phyloP scores from a whole-genome alignment of 2,888 invertebrate species.

The Ceratothoa steindachneri region DNA sequence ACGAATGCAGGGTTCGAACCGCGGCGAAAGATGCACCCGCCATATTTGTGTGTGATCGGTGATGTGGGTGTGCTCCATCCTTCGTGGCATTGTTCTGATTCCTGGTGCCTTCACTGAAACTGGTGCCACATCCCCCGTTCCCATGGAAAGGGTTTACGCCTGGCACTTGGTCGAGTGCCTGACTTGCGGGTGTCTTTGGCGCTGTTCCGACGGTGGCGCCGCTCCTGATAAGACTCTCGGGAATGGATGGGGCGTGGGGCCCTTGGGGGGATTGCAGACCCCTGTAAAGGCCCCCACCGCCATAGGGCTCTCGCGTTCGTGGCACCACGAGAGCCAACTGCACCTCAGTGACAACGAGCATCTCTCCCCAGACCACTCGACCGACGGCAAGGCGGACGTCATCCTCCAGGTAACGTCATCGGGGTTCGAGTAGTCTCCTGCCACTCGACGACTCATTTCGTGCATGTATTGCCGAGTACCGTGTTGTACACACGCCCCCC shows the following conservation, averaged over 20 bases:
- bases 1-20: no score
- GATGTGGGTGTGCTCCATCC: no score
- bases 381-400: not conserved
- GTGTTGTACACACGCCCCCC: no score
- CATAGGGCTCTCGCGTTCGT: not conserved
- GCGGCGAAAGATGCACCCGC: no score
- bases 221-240: not conserved
- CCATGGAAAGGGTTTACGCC: constrained; percentile 6
- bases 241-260: not conserved
- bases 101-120: no score
- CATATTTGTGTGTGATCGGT: no score
- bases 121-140: not conserved
- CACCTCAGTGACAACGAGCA: not conserved
- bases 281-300: not conserved
- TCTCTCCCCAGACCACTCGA: not conserved
- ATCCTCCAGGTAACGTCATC: not conserved
- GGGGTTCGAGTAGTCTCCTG: no score
- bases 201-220: not conserved
- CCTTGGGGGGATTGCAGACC: not conserved
- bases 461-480: no score
- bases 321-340: constrained; percentile 2
- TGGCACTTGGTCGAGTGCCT: constrained; percentile 12
- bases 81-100: no score
- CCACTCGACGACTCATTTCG: no score
- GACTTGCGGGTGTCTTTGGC: constrained; percentile 3